These are phyloP conservation scores for Philereme vetulata DNA, from an alignment of 2,888 invertebrate species.

Conservation along the genomic window DNA sequence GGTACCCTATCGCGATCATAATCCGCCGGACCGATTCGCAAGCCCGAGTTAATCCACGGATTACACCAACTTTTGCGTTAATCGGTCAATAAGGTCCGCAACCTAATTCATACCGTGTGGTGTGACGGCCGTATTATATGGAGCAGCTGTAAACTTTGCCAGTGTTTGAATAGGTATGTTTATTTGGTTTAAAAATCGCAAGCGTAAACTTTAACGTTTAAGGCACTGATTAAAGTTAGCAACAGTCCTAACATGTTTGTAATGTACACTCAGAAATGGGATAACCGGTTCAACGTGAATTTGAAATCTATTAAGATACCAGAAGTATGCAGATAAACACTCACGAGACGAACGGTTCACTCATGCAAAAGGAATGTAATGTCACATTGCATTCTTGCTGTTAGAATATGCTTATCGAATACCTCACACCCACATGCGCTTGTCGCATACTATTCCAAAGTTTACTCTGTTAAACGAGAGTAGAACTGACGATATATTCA, in stretches of 20 bases:
- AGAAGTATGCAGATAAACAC: neutral
- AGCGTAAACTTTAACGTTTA: too few species aligned
- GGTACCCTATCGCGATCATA: slow-evolving; percentile 46
- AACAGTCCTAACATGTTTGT: too few species aligned
- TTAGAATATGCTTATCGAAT: slow-evolving; percentile 23
- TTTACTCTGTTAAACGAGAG: slow-evolving; percentile 14
- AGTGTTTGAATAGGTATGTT: neutral
- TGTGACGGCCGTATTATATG: slow-evolving; percentile 14
- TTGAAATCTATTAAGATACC: neutral
- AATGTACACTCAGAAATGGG: too few species aligned
- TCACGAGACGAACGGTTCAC: slow-evolving; percentile 6
- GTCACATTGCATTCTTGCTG: slow-evolving; percentile 24
- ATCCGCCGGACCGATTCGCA: slow-evolving; percentile 40
- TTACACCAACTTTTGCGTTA: slow-evolving; percentile 42
- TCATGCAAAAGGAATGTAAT: slow-evolving; percentile 16
- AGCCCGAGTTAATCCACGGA: slow-evolving; percentile 40
- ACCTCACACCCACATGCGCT: slow-evolving; percentile 13
- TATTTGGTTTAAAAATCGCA: too few species aligned
- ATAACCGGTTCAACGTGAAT: neutral
- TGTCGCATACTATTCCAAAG: slow-evolving; percentile 20
- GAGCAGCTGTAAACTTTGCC: slow-evolving; percentile 1
- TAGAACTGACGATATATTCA: slow-evolving; percentile 13
- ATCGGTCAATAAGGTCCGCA: slow-evolving; percentile 40
- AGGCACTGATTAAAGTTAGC: too few species aligned
- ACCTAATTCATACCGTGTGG: slow-evolving; percentile 34